Evolutionary conservation across 2,888 invertebrate species (phyloP), one percentile per base, ranked within the genome.

Genomic region (Troilus luridus): DNA sequence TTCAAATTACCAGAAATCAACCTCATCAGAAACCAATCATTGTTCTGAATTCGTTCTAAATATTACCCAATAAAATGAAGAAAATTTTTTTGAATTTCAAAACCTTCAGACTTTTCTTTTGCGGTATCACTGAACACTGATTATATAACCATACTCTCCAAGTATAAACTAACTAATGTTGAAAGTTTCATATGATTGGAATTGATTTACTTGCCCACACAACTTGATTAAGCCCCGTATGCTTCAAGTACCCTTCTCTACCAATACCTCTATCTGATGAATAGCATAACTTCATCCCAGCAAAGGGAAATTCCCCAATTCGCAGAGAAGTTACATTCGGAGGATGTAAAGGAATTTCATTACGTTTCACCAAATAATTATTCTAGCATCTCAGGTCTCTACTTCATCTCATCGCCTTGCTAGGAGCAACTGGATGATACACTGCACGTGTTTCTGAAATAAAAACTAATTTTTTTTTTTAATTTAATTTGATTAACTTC

Each of bases 221-320:
- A n/a, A 64, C n/a, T 64, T 64, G n/a, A n/a, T n/a, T 64, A 64
- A 24, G 67, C 24, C 67, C 12, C 24, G 12, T n/a, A 64, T n/a
- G 64, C n/a, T 12, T 21, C 9, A n/a, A 24, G 67, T 67, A 67
- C 67, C 67, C 24, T 24, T 24, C 67, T 67, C 24, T 24, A 24
- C 24, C 67, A 24, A 67, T 67, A 67, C 67, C 2, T 67, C 14
- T 3, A 9, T 24, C 14, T 24, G 24, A 67, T 24, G 67, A 67
- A 67, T 67, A 67, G 67, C 67, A 67, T 67, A 67, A 67, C 67
- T 67, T 67, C n/a, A 67, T 67, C n/a, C 67, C 24, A 10, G 67
- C 67, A 12, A 67, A 67, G 24, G 67, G 67, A 67, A 67, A 67
- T 67, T 24, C 24, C 24, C 24, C 67, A 67, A 67, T 67, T 67